Evolutionary conservation across 2,797 vertebrate genomes (phyloP), one percentile per base, ranked within the genome.

Genomic region (Oryzias sinensis): DNA sequence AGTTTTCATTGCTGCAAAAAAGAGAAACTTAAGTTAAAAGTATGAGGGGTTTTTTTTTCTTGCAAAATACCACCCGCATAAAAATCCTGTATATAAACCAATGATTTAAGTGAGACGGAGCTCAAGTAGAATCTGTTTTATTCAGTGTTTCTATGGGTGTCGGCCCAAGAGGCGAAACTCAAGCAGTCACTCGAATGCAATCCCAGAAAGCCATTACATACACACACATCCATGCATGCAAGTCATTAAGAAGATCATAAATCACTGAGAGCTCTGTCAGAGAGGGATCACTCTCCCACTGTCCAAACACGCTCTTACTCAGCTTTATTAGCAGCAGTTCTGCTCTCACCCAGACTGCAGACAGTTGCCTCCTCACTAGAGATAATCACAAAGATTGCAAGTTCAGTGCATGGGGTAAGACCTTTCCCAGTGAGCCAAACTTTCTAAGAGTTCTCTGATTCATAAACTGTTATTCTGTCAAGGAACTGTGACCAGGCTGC

Each of bases 191-290:
- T 87, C 67, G 60, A 78, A 71, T 22, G 1, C 77, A 81, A 67
- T 76, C 66, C 61, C 74, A 83, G 74, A 79, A 70, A 71, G 76
- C 60, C 62, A 43, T 27, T 14, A 54, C 18, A 65, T 17, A 68
- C 41, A 47, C 61, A 46, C 47, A 53, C 44, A 51, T 50, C 42
- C 56, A 57, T 59, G 56, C 62, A 58, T 43, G 62, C 49, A 77
- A 70, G 80, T 87, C 85, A 89, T 88, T 89, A 88, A 83, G 72
- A 68, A 84, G 80, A 78, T 81, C 68, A 80, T 89, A 89, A 89
- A 89, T 90, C 87, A 87, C 60, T 48, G 68, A 70, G 61, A 77
- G 72, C 79, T 64, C 67, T 76, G 83, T 85, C 85, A 88, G 77
- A 80, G 63, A 77, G 67, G 57, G 62, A 81, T 89, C 81, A 73